Base-by-base conservation (phyloP, 2,113 vertebrate species). In the Stigmatopora argus region DNA sequence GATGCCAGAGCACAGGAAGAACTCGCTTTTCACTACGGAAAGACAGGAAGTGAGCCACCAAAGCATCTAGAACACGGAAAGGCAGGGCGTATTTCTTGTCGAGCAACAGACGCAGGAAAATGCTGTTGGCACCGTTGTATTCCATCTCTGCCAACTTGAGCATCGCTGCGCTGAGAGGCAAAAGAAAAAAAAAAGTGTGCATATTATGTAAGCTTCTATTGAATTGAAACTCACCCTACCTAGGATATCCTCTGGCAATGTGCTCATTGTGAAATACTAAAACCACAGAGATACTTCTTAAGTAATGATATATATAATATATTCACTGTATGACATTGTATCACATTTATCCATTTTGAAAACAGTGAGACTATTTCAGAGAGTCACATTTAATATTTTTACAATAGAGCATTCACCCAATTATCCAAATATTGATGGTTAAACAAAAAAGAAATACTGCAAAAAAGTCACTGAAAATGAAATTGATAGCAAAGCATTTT, bases 11-110 rank as follows among this genome's bases (percentile, higher is more conserved):
- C 72, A 98, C 96, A 0, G 97, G 97, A 85, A 99, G 93, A 0
- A 78, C 67, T 0, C 95, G 92, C 68, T 85, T 90, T 31, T 98
- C 97, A 0, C 53, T 75, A 64, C 92, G 94, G 90, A 99, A 99
- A 1, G 91, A 88, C 85, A 99, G 90, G 89, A 98, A 99, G 86
- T 99, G 97, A 62, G 93, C 95, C 64, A 95, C 92, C 44, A 99
- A 88, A n/a, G 95, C 95, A 1, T 99, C 97, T 2, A 99, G 90
- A 64, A 99, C 97, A 0, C 97, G 94, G 93, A 98, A 99, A 53
- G 97, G 97, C 89, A 99, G 90, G 0, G 97, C 97, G 0, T 99
- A 99, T 10, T 96, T 98, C 89, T 99, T 99, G 82, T 99, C 96
- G 0, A 99, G 91, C 77, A 99, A 77, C 56, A 98, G 90, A 0